Conservation (phyloP, 2,113 vertebrate species). For the Origma solitaria region DNA sequence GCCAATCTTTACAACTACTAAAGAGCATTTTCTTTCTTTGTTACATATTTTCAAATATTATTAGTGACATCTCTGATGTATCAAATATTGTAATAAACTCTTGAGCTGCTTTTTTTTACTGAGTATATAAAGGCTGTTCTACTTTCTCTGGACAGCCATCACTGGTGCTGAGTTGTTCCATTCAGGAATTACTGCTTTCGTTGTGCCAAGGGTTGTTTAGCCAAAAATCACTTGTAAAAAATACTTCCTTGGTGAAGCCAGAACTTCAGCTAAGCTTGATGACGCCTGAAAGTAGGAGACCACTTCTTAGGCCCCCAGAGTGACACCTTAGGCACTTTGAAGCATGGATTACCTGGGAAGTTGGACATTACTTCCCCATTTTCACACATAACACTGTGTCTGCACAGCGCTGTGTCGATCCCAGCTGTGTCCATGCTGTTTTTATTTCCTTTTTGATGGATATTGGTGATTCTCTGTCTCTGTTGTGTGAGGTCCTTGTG, state of each 20-base stretch:
- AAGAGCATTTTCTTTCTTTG: background rate
- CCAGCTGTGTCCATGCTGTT: background rate
- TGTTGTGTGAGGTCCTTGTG: background rate
- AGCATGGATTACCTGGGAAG: background rate
- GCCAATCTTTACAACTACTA: background rate
- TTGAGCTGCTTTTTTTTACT: background rate
- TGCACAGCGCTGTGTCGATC: background rate
- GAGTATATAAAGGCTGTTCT: background rate
- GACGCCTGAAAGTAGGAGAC: background rate
- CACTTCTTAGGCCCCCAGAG: background rate
- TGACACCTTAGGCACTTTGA: background rate
- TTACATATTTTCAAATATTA: background rate
- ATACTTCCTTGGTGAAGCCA: background rate
- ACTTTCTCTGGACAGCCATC: background rate
- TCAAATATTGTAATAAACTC: constrained; percentile 5
- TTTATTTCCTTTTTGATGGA: background rate
- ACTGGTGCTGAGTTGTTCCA: background rate
- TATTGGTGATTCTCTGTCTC: background rate
- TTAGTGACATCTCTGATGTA: background rate
- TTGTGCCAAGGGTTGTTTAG: background rate
- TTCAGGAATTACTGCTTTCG: background rate
- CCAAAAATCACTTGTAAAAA: background rate
- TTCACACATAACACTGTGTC: background rate
- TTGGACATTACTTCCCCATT: background rate
- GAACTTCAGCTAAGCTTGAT: background rate